Conservation (phyloP, 2,888 invertebrate genomes). For the Phalera bucephala region DNA sequence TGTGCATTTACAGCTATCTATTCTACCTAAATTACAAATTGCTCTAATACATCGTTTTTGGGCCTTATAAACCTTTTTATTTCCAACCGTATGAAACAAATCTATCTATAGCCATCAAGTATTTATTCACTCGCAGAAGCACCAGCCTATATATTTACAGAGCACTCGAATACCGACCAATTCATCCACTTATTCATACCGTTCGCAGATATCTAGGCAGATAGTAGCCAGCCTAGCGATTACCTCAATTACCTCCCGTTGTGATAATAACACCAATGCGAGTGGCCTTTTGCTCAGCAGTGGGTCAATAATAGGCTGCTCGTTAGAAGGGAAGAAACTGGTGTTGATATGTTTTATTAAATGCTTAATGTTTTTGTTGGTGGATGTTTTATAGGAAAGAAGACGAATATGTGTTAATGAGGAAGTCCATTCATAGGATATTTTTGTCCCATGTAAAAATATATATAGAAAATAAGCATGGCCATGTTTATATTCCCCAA, state of each 20-base stretch:
- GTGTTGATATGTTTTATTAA: conserved; percentile 10
- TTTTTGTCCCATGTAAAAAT: too few relatives aligned
- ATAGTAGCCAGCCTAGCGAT: conserved; percentile 28
- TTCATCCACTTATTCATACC: conserved; percentile 1
- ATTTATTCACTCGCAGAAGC: not conserved
- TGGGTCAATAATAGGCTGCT: conserved; percentile 34
- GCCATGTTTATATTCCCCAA: too few relatives aligned
- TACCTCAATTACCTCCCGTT: conserved; percentile 43
- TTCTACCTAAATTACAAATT: too few relatives aligned
- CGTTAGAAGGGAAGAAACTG: conserved; percentile 14
- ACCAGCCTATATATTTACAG: not conserved
- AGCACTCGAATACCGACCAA: not conserved
- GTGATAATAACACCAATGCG: conserved; percentile 39
- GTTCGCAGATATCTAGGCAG: conserved; percentile 22
- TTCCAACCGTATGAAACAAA: too few relatives aligned
- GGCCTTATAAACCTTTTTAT: too few relatives aligned
- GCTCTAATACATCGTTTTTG: too few relatives aligned
- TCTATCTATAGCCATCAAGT: not conserved
- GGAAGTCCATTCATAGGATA: too few relatives aligned
- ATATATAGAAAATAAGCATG: too few relatives aligned
- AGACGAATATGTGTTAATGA: too few relatives aligned
- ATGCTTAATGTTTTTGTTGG: not conserved
- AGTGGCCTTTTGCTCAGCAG: conserved; percentile 32
- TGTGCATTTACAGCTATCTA: too few relatives aligned
- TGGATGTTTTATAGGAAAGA: too few relatives aligned